Percentiles rank a stretch among this genome's conserved stretches.
phyloP scores from a whole-genome alignment of 2,797 vertebrate genomes.

The Sebastes hubbsi region DNA sequence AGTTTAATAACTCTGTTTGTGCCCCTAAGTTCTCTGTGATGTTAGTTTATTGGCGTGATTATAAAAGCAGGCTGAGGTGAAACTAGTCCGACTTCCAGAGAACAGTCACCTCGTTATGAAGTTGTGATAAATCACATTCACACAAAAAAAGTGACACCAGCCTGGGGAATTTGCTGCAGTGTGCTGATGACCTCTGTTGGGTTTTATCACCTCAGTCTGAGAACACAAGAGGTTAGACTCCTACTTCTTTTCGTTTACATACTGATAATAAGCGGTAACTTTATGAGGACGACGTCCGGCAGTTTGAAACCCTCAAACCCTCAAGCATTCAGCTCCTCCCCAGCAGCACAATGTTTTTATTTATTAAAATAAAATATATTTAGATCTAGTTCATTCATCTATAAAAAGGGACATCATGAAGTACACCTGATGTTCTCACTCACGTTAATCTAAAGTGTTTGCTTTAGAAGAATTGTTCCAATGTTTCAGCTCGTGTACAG shows the following conservation, averaged over 20 bases:
- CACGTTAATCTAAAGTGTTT: neutral
- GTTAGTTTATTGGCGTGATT: neutral
- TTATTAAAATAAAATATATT: neutral
- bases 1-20: neutral
- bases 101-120: neutral
- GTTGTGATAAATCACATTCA: neutral
- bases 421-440: neutral
- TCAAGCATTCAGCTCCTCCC: neutral
- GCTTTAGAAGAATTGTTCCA: neutral
- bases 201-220: neutral
- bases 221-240: neutral
- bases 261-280: neutral
- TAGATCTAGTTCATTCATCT: neutral
- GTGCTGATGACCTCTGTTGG: neutral
- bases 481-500: neutral
- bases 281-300: neutral
- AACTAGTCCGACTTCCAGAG: neutral
- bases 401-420: neutral
- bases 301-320: neutral
- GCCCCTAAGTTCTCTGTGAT: neutral
- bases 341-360: neutral
- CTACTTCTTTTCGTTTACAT: neutral
- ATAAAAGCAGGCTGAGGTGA: neutral
- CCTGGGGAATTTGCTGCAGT: constrained; percentile 11
- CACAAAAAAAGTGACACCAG: neutral